Conservation (phyloP, 1,140 invertebrate genomes). For the Papilio polytes region DNA sequence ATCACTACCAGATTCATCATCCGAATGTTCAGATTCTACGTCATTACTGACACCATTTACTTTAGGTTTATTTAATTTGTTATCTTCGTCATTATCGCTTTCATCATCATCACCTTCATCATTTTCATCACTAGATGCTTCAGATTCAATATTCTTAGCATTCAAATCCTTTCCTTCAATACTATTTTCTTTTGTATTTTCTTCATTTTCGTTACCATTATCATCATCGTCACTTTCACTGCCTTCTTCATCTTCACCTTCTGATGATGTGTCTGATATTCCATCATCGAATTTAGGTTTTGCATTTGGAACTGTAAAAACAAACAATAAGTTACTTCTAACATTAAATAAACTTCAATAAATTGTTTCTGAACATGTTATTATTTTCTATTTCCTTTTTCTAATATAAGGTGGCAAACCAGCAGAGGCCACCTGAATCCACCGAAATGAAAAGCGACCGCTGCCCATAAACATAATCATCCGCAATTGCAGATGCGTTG, state of each 20-base stretch:
- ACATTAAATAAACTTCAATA: too few species aligned
- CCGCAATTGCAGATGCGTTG: too few species aligned
- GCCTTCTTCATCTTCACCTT: slow-evolving; percentile 58
- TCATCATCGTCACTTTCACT: slow-evolving; percentile 41
- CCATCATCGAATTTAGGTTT: slow-evolving; percentile 74
- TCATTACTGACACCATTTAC: slow-evolving; percentile 39
- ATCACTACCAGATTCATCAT: slow-evolving; percentile 36
- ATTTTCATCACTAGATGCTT: slow-evolving; percentile 29
- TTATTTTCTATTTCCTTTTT: too few species aligned
- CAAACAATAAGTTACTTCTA: background rate
- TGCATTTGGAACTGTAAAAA: slow-evolving; percentile 65
- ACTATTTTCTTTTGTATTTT: slow-evolving; percentile 38
- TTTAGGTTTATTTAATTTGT: slow-evolving; percentile 41
- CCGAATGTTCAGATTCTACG: slow-evolving; percentile 31
- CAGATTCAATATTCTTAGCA: slow-evolving; percentile 52
- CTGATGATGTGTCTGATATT: slow-evolving; percentile 67
- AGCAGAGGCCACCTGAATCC: too few species aligned
- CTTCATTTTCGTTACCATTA: slow-evolving; percentile 25
- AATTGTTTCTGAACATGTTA: too few species aligned
- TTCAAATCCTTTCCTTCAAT: slow-evolving; percentile 62
- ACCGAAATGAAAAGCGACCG: too few species aligned
- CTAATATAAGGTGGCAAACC: too few species aligned
- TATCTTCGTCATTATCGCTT: slow-evolving; percentile 50
- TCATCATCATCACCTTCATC: slow-evolving; percentile 36
- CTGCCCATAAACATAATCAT: too few species aligned